Percentiles rank a stretch among this genome's conserved stretches.
phyloP scores from a whole-genome alignment of 2,113 vertebrate genomes.

The Barbus barbus region DNA sequence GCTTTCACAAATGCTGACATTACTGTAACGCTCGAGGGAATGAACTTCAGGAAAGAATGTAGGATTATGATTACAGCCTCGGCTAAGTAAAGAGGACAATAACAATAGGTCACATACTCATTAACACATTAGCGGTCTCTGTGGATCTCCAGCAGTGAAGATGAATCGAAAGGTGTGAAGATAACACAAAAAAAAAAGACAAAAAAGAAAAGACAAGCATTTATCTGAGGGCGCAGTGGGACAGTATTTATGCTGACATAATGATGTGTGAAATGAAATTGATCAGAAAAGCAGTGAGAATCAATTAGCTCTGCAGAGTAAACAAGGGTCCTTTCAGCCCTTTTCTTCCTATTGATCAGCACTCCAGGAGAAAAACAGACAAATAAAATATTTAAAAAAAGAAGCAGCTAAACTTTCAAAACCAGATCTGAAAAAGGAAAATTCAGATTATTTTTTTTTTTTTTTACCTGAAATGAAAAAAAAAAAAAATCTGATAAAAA shows the following conservation, averaged over 20 bases:
- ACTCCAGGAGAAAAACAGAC: background rate
- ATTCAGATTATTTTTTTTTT: no score
- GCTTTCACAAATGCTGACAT: background rate
- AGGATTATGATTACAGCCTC: constrained; percentile 10
- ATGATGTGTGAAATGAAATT: constrained; percentile 58
- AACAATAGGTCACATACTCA: constrained; percentile 7
- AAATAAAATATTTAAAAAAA: background rate
- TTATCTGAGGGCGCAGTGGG: constrained; percentile 31
- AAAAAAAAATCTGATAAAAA: no score
- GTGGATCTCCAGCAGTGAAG: background rate
- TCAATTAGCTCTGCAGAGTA: constrained; percentile 38
- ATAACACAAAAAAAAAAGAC: background rate
- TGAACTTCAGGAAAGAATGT: background rate
- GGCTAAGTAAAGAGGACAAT: constrained; percentile 1
- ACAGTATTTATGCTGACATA: constrained; percentile 50
- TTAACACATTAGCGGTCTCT: constrained; percentile 23
- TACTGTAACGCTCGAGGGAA: background rate
- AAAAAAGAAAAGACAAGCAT: constrained; percentile 9
- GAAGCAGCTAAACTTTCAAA: background rate
- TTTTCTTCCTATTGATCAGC: constrained; percentile 18
- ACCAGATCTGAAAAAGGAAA: no score
- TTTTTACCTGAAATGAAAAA: no score
- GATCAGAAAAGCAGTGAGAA: constrained; percentile 51
- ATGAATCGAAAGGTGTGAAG: constrained; percentile 12
- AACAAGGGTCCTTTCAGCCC: constrained; percentile 18